Evolutionary conservation across 2,113 vertebrate species (phyloP).

Genomic region (Hassar affinis): DNA sequence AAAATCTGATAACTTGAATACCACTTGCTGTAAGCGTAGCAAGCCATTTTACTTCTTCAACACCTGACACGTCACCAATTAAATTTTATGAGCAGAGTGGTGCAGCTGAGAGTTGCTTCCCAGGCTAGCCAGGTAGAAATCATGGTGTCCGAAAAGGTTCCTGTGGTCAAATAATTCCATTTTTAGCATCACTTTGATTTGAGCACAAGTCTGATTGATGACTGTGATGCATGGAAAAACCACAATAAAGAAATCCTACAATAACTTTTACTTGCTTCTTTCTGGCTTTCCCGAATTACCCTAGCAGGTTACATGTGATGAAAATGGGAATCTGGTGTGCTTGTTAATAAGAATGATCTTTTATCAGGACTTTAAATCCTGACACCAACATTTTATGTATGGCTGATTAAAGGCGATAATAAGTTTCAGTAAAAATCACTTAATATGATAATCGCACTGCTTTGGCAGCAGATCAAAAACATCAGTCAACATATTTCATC

Average conservation of each 20-base stretch:
- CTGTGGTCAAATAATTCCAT: neutral
- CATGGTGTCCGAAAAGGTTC: neutral
- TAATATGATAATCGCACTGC: constrained; percentile 4
- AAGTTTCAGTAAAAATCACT: constrained; percentile 9
- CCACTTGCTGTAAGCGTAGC: neutral
- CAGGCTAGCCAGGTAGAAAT: neutral
- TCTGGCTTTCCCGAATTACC: neutral
- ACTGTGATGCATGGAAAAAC: neutral
- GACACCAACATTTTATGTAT: neutral
- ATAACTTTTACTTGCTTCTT: neutral
- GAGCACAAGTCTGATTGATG: neutral
- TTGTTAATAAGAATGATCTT: neutral
- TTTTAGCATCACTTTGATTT: neutral
- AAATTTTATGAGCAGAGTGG: neutral
- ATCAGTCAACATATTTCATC: constrained; percentile 8
- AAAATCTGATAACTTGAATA: neutral
- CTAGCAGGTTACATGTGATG: neutral
- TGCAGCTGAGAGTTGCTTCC: neutral
- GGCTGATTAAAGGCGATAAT: neutral
- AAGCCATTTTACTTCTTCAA: neutral
- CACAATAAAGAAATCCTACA: neutral
- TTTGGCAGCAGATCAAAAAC: constrained; percentile 9
- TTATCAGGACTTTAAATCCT: neutral
- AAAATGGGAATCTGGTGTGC: neutral
- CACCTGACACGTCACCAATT: neutral